These are phyloP conservation scores for Eucriotettix oculatus DNA, from an alignment of 2,888 invertebrate species.

Conservation along the genomic window DNA sequence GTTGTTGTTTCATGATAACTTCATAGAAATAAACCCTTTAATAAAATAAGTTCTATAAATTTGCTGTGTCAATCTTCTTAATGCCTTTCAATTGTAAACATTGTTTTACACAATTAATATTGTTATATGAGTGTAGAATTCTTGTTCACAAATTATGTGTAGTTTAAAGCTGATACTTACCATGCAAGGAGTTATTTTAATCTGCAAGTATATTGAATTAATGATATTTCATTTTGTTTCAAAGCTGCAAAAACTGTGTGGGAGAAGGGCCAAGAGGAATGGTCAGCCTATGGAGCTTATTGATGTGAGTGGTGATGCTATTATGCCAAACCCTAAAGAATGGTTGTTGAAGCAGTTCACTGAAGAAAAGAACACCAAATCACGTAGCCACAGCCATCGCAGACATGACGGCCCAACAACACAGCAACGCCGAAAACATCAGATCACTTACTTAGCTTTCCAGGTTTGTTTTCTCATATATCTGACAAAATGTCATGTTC, in stretches of 20 bases:
- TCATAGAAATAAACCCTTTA: too few relatives aligned
- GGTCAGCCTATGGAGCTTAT: slow-evolving; percentile 50
- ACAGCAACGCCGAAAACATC: slow-evolving; percentile 73
- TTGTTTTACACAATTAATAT: too few relatives aligned
- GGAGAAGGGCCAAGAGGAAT: slow-evolving; percentile 43
- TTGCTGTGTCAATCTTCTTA: too few relatives aligned
- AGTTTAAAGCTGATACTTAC: too few relatives aligned
- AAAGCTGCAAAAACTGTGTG: slow-evolving; percentile 50
- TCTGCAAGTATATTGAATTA: too few relatives aligned
- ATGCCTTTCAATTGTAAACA: too few relatives aligned
- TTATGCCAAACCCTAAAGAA: slow-evolving; percentile 60
- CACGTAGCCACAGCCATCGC: slow-evolving; percentile 23
- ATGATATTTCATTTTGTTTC: background rate
- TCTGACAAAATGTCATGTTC: too few relatives aligned
- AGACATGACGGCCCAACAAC: slow-evolving; percentile 37
- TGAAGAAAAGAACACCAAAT: slow-evolving; percentile 42
- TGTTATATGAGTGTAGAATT: too few relatives aligned
- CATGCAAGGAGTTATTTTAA: too few relatives aligned
- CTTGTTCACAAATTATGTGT: too few relatives aligned
- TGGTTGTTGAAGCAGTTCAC: slow-evolving; percentile 68
- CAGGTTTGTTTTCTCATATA: slow-evolving; percentile 29
- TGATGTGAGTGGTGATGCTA: slow-evolving; percentile 66
- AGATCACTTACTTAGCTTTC: slow-evolving; percentile 87
- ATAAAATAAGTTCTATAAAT: too few relatives aligned
- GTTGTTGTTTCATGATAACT: too few relatives aligned